Evolutionary conservation across 2,113 vertebrate species (phyloP).

Genomic region (Petromus typicus): DNA sequence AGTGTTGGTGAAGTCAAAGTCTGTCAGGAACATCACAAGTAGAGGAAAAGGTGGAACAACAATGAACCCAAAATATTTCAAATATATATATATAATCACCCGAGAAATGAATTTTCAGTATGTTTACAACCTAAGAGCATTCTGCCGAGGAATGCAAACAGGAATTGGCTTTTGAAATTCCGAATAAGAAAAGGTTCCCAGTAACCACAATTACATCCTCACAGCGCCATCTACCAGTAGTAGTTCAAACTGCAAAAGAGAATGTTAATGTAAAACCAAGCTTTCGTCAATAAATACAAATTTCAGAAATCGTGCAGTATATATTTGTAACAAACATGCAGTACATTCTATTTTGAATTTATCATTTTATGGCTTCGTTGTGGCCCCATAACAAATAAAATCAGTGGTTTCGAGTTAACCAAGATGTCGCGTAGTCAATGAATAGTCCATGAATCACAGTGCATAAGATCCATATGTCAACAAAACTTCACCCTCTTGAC

Average conservation of each 20-base stretch:
- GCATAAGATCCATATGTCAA: not conserved
- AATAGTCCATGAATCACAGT: not conserved
- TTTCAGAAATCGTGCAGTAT: not conserved
- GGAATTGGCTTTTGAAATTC: conserved; percentile 24
- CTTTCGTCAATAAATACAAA: not conserved
- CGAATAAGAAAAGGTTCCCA: not conserved
- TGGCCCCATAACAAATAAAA: not conserved
- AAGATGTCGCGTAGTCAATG: not conserved
- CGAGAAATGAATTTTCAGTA: not conserved
- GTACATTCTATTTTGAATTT: not conserved
- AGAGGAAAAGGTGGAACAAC: not conserved
- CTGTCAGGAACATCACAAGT: not conserved
- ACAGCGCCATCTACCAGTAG: conserved; percentile 71
- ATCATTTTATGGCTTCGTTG: not conserved
- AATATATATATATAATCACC: not conserved
- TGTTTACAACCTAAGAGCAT: not conserved
- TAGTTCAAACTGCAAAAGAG: conserved; percentile 62
- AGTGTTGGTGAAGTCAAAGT: conserved; percentile 61
- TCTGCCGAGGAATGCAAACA: not conserved
- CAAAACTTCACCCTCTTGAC: not conserved
- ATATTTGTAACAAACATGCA: not conserved
- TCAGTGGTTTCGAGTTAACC: conserved; percentile 4
- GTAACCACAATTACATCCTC: conserved; percentile 37
- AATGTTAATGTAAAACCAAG: not conserved
- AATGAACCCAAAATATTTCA: not conserved